Evolutionary conservation across 2,113 vertebrate species (phyloP), one percentile per base, ranked within the genome.

Genomic region (Tetrao urogallus): DNA sequence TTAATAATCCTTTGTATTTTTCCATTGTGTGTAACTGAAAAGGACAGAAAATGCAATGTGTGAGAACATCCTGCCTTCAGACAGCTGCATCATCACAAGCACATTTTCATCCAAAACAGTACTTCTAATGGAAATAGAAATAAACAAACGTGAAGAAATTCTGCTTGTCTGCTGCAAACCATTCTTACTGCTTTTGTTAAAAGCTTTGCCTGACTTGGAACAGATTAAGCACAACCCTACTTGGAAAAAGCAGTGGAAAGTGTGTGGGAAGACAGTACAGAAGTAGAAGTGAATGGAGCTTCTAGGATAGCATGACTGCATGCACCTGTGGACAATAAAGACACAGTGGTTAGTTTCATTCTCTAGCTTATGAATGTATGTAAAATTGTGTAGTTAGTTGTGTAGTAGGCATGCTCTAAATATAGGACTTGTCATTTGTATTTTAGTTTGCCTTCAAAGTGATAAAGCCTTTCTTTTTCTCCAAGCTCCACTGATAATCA

Each of bases 11-110:
- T 78, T 70, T 16, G 10, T 83, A 36, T 73, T 89, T 84, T 95
- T 94, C 42, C 60, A n/a, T 65, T n/a, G 3, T 24, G 74, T 15
- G 13, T 82, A 70, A 63, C 63, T 70, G 45, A 66, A 95, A 84
- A 87, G 77, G 70, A 42, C 75, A 82, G 77, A 78, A 86, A 50
- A 82, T 2, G 0, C 76, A 82, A 21, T 2, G 30, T 2, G 0
- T 91, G 81, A 85, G 87, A 94, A 82, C 45, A 88, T 85, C 74
- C 81, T 85, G 75, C 81, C 38, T 94, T 91, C 1, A 6, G 42
- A 93, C 67, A 93, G 67, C 95, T 94, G 78, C 78, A 58, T 87
- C 71, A 17, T 82, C 63, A 54, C 71, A 85, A 93, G 27, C 18
- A 11, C 17, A 1, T 82, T 96, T 85, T 73, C 45, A 76, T 82